These are phyloP conservation scores for Holacanthella duospinosa DNA, from an alignment of 2,888 invertebrate genomes.

Conservation along the genomic window DNA sequence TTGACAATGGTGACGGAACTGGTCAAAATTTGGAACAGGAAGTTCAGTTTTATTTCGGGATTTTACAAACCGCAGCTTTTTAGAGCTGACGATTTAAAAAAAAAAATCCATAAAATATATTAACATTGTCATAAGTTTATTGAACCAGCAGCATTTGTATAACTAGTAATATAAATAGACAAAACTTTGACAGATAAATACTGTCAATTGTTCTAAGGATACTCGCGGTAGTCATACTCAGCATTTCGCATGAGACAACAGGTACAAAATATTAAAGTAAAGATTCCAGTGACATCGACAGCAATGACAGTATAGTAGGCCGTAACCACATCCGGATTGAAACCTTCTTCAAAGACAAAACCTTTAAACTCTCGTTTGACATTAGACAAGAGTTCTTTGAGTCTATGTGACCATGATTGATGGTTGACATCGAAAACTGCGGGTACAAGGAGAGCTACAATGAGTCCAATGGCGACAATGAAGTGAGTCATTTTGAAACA, in stretches of 20 bases:
- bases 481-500: slow-evolving; percentile 8
- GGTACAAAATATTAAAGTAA: neutral
- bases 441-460: neutral
- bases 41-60: no score
- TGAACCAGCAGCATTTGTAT: neutral
- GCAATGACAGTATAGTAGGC: neutral
- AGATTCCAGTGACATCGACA: slow-evolving; percentile 4
- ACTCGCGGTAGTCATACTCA: slow-evolving; percentile 8
- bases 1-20: no score
- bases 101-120: no score
- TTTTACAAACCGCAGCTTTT: no score
- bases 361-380: neutral
- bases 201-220: no score
- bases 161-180: no score
- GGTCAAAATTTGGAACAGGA: no score
- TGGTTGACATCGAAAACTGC: slow-evolving; percentile 1
- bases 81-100: no score
- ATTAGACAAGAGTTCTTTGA: neutral
- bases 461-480: neutral
- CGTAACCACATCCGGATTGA: neutral
- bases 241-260: slow-evolving; percentile 11
- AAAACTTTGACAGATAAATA: no score
- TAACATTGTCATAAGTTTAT: no score
- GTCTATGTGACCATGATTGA: neutral
- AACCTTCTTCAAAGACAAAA: neutral